Percentiles rank a stretch among this genome's conserved stretches.
phyloP scores from a whole-genome alignment of 2,888 invertebrate genomes.

The Apocheima hispidaria region DNA sequence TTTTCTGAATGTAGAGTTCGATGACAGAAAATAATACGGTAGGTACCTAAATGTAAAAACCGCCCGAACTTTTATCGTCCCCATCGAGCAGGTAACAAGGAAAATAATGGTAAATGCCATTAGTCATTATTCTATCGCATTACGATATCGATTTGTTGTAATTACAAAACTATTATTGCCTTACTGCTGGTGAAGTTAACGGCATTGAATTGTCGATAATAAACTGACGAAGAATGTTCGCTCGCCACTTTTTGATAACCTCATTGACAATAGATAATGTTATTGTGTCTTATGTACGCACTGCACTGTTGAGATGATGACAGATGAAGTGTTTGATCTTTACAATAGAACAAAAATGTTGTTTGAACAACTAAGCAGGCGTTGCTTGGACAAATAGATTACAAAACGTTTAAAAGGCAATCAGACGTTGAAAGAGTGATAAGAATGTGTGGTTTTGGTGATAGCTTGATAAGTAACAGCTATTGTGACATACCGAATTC shows the following conservation, averaged over 20 bases:
- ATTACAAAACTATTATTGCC: constrained; percentile 10
- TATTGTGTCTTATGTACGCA: constrained; percentile 35
- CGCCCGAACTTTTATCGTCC: not conserved
- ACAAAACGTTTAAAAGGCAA: constrained; percentile 2
- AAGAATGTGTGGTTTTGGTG: constrained; percentile 21
- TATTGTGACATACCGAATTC: constrained; percentile 17
- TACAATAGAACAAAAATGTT: constrained; percentile 25
- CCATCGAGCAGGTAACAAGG: constrained; percentile 3
- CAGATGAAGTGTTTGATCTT: constrained; percentile 31
- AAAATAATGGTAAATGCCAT: constrained; percentile 6
- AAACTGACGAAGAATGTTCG: constrained; percentile 38
- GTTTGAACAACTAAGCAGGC: constrained; percentile 11
- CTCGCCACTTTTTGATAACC: constrained; percentile 41
- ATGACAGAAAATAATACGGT: too few relatives aligned
- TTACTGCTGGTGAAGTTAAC: constrained; percentile 9
- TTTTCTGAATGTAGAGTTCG: not conserved
- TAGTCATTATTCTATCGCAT: not conserved
- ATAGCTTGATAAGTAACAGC: constrained; percentile 9
- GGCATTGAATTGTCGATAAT: constrained; percentile 26
- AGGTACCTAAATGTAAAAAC: not conserved
- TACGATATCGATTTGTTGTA: constrained; percentile 10
- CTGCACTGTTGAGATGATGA: constrained; percentile 35
- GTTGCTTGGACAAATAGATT: constrained; percentile 12
- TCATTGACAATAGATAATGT: constrained; percentile 42
- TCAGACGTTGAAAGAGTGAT: not conserved